Evolutionary conservation across 2,888 invertebrate genomes (phyloP), one percentile per base, ranked within the genome.

Genomic region (Megaustenia siamemsis): DNA sequence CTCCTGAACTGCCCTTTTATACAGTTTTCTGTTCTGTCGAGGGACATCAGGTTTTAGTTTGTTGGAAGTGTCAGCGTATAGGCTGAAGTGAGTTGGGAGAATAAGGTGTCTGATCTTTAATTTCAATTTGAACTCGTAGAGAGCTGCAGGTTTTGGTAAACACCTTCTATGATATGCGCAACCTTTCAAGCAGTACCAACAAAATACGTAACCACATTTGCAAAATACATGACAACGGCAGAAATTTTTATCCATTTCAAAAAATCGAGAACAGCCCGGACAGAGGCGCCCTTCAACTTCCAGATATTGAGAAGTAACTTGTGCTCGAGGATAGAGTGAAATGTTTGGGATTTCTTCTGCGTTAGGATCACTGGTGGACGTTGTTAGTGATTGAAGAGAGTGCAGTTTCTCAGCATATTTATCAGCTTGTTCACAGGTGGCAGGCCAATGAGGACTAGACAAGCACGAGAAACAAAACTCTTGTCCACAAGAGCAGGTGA

Each of bases 391-490:
- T 12, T 76, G 69, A 10, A 85, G 40, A 10, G 75, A 53, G 4
- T 68, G 10, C 21, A 86, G 40, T 38, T 40, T 84, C 15, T 43
- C 32, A 8, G 49, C 63, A 81, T 87, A 87, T 10, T 76, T 56
- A 32, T 78, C 76, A 18, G 86, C 87, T 68, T 88, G 88, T 10
- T 60, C 53, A 81, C 87, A 88, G 15, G 78, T 78, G 3, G 88
- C 87, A 1, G 88, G 88, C 87, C 88, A 88, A 75, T 88, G 88
- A 15, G 86, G 82, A 0, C 77, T 60, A 40, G 69, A 45, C 38
- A 88, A 45, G 56, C 88, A 88, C 24, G 73, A n/a, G 79, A 87
- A 88, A 56, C 88, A 88, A 38, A 87, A 80, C 18, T 83, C 82
- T 6, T 53, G n/a, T 0, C 88, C 88, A 76, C 88, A 88, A 12